phyloP scores from a whole-genome alignment of 2,797 vertebrate species.

The Pseudochirops corinnae region DNA sequence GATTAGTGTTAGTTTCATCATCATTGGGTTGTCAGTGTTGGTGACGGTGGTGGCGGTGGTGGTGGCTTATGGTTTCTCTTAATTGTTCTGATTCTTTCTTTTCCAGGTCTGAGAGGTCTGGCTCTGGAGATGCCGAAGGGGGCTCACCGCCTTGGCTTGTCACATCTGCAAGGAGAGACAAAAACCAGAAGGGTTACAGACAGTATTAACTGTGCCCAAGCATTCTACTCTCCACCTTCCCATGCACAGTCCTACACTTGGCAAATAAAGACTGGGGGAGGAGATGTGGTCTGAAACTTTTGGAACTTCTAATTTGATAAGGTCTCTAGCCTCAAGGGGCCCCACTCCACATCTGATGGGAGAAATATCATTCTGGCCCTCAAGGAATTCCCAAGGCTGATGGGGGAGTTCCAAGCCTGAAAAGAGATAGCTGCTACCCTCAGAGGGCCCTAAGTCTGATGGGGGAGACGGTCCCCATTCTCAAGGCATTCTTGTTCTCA shows the following conservation, averaged over 20 bases:
- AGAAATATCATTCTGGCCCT: background rate
- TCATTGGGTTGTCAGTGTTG: slow-evolving; percentile 55
- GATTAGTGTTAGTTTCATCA: slow-evolving; percentile 84
- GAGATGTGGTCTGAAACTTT: background rate
- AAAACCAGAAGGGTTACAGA: slow-evolving; percentile 66
- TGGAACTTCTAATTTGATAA: background rate
- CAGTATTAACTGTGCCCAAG: background rate
- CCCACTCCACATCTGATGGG: background rate
- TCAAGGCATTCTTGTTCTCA: background rate
- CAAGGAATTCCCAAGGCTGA: background rate
- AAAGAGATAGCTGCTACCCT: background rate
- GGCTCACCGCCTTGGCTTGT: slow-evolving; percentile 98
- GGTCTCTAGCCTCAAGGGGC: background rate
- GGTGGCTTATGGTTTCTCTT: slow-evolving; percentile 71
- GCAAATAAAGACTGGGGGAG: background rate
- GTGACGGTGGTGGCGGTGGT: slow-evolving; percentile 36
- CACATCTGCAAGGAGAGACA: slow-evolving; percentile 90
- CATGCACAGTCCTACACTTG: background rate
- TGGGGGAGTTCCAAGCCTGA: background rate
- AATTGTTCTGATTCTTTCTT: slow-evolving; percentile 76
- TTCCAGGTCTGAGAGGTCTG: slow-evolving; percentile 85
- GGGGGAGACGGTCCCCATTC: slow-evolving; percentile 12
- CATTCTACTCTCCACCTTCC: background rate
- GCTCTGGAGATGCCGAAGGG: slow-evolving; percentile 86
- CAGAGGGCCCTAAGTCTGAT: background rate